phyloP scores from a whole-genome alignment of 2,888 invertebrate genomes.

The Cerastis rubricosa region DNA sequence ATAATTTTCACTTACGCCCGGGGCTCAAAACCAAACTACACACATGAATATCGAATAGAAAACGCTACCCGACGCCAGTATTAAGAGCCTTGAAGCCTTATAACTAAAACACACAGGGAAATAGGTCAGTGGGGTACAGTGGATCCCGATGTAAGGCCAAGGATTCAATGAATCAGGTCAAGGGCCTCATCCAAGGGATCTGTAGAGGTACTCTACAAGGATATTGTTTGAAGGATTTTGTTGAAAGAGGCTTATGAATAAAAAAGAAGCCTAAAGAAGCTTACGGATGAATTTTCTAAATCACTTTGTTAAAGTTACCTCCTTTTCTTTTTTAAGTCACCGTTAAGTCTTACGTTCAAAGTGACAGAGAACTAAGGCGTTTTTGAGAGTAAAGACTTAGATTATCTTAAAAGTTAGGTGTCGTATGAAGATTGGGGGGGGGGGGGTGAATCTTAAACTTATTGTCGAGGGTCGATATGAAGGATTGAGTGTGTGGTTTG shows the following conservation, averaged over 20 bases:
- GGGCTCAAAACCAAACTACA: neutral
- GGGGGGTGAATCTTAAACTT: neutral
- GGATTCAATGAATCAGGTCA: slow-evolving; percentile 33
- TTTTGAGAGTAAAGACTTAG: neutral
- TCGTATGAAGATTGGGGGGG: neutral
- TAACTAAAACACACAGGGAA: slow-evolving; percentile 30
- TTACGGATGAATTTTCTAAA: neutral
- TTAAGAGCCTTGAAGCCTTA: slow-evolving; percentile 19
- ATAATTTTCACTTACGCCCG: neutral
- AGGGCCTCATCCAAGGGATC: neutral
- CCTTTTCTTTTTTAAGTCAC: neutral
- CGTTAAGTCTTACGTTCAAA: neutral
- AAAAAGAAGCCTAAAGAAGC: neutral
- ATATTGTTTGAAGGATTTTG: neutral
- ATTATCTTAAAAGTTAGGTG: neutral
- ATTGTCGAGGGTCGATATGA: neutral
- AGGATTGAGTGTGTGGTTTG: neutral
- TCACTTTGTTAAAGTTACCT: neutral
- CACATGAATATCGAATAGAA: slow-evolving; percentile 8
- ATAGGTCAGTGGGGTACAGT: slow-evolving; percentile 37
- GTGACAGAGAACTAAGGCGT: neutral
- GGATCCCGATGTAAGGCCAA: slow-evolving; percentile 33
- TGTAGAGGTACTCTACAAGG: neutral
- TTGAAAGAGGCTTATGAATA: slow-evolving; percentile 21
- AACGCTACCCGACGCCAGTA: slow-evolving; percentile 1